Base-by-base conservation (phyloP, 2,797 vertebrate genomes). In the Chrysolophus pictus region DNA sequence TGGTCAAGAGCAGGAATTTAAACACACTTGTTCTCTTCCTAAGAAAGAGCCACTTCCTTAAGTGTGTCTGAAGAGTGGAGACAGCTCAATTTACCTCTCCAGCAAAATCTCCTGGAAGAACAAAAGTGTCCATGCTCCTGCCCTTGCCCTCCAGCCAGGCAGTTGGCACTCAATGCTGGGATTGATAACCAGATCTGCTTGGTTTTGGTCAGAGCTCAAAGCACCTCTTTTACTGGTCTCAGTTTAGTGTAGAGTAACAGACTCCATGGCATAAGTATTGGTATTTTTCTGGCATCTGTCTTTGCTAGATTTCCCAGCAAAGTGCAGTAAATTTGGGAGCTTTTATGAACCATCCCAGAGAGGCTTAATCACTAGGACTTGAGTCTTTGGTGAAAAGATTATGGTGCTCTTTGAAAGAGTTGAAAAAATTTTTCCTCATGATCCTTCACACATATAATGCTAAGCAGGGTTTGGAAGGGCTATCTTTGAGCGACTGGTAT, bases 391-490 rank as follows among this genome's bases (percentile, higher is more conserved):
- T 76, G 67, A 69, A 87, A 84, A 90, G 59, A 78, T 91, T 22
- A 17, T 56, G 51, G 75, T 39, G 81, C 46, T 78, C 23, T 82
- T 94, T 59, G 80, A 85, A 94, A 33, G 55, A 91, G 60, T 60
- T 76, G 81, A 23, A 94, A 95, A 95, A 94, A 67, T 84, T 79
- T 96, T 97, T 49, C 59, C 83, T 78, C 79, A 76, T 87, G 80
- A 94, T 88, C 73, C 22, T 77, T 79, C 84, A 77, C 42, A 79
- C 37, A 90, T 84, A 88, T 59, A 83, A 68, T 69, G 63, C 64
- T 77, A 91, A 94, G 79, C 79, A 94, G 84, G 63, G 70, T 94
- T 93, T 84, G 4, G 56, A 95, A 93, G 91, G 90, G 22, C 39
- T 91, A 53, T 70, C 46, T 81, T 96, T 93, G 79, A 94, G 84